These are phyloP conservation scores for Amphimedon queenslandica DNA, from an alignment of 37 sponge, comb jelly and placozoan genomes.

Conservation along the genomic window DNA sequence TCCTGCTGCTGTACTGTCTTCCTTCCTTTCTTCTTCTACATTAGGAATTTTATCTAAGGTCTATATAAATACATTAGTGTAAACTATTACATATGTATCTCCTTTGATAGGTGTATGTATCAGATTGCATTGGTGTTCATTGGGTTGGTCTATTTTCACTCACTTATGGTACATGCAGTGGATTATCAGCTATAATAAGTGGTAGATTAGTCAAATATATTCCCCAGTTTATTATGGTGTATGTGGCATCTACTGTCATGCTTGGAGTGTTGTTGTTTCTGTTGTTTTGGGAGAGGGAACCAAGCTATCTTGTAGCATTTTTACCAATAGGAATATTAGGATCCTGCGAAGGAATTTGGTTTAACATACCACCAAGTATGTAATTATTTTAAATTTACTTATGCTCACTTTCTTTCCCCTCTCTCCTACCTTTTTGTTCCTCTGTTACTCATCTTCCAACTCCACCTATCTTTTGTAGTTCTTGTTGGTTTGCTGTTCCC, in stretches of 20 bases:
- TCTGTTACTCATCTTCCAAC: too few species aligned
- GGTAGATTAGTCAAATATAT: constrained; percentile 38
- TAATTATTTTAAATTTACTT: background rate
- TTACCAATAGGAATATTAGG: constrained; percentile 24
- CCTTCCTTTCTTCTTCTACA: too few species aligned
- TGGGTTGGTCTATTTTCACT: constrained; percentile 22
- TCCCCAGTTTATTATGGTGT: constrained; percentile 22
- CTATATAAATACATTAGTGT: background rate
- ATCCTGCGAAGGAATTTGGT: constrained; percentile 16
- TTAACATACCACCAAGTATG: constrained; percentile 15
- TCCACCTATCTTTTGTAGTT: background rate
- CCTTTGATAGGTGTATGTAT: constrained; percentile 5
- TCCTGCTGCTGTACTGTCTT: background rate
- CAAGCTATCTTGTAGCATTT: constrained; percentile 26
- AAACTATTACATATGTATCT: background rate
- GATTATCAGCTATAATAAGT: background rate
- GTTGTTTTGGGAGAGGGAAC: constrained; percentile 25
- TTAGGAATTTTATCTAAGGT: background rate
- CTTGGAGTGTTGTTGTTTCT: constrained; percentile 22
- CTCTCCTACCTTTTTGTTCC: too few species aligned
- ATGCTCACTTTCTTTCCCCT: background rate
- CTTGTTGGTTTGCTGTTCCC: background rate
- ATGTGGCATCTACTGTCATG: background rate
- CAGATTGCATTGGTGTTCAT: constrained; percentile 45
- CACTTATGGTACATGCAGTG: constrained; percentile 21